These are phyloP conservation scores for Rhaphigaster nebulosa DNA, from an alignment of 2,888 invertebrate species.

Conservation along the genomic window DNA sequence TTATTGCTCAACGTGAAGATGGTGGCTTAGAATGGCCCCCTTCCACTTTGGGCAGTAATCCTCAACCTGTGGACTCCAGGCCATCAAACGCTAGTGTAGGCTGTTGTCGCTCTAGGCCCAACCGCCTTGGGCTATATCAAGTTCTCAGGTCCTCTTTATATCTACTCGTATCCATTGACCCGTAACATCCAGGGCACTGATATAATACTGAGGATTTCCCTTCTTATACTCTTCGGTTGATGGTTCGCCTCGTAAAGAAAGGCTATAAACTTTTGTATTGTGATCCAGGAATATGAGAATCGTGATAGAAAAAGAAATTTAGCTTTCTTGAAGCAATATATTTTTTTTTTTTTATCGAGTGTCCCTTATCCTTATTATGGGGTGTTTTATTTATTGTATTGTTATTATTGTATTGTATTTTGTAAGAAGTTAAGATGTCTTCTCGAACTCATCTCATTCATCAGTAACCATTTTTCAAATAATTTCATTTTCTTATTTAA, in stretches of 20 bases:
- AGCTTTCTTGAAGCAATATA: too few relatives aligned
- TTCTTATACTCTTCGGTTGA: neutral
- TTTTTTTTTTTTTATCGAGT: too few relatives aligned
- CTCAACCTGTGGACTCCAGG: neutral
- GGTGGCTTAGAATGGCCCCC: neutral
- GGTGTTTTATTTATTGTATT: too few relatives aligned
- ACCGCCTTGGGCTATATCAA: neutral
- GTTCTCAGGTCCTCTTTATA: neutral
- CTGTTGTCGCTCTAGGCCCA: neutral
- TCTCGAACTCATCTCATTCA: too few relatives aligned
- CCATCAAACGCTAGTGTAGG: neutral
- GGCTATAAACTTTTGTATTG: neutral
- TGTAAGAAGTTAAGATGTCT: too few relatives aligned
- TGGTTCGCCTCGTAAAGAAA: neutral
- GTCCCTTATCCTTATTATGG: too few relatives aligned
- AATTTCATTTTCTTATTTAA: too few relatives aligned
- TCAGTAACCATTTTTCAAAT: too few relatives aligned
- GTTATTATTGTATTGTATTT: too few relatives aligned
- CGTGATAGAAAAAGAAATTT: neutral
- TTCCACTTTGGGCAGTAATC: neutral
- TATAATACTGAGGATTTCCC: neutral
- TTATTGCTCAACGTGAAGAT: neutral
- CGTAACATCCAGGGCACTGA: neutral
- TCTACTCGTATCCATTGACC: neutral
- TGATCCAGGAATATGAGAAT: neutral